These are phyloP conservation scores for Corella eumyota DNA, from an alignment of 23 tunicate genomes.

Conservation along the genomic window DNA sequence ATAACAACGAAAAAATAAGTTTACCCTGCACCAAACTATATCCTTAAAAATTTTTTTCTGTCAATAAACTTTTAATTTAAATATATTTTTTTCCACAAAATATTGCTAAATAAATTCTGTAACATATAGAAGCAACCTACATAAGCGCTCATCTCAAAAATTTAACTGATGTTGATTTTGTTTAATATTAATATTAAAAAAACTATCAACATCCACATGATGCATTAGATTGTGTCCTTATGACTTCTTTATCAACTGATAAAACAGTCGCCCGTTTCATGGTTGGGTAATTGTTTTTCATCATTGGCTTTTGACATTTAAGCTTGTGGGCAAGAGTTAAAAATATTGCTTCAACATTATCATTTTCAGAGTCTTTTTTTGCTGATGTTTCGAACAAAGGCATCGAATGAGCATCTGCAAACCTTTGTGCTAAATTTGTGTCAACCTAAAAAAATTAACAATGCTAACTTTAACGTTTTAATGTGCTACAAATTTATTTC, in stretches of 20 bases:
- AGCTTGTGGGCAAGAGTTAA: conserved; percentile 93
- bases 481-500: not conserved
- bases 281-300: conserved; percentile 65
- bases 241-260: conserved; percentile 77
- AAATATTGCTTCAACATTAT: conserved; percentile 88
- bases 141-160: too few species aligned
- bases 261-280: conserved; percentile 90
- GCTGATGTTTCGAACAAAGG: conserved; percentile 95
- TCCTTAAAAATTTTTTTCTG: too few species aligned
- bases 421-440: conserved; percentile 68
- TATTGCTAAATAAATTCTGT: too few species aligned
- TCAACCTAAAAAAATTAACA: conserved; percentile 29
- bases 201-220: conserved; percentile 23
- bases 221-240: conserved; percentile 17
- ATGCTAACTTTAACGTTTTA: not conserved
- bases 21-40: too few species aligned
- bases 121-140: too few species aligned
- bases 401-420: conserved; percentile 90
- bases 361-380: conserved; percentile 52
- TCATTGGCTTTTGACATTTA: conserved; percentile 82
- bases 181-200: too few species aligned
- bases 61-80: too few species aligned
- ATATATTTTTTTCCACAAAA: too few species aligned
- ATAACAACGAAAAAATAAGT: too few species aligned
- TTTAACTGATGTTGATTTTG: too few species aligned